Percentiles rank a stretch among this genome's conserved stretches.
phyloP scores from a whole-genome alignment of 1,140 invertebrate genomes.

The Diploscapter pachys region DNA sequence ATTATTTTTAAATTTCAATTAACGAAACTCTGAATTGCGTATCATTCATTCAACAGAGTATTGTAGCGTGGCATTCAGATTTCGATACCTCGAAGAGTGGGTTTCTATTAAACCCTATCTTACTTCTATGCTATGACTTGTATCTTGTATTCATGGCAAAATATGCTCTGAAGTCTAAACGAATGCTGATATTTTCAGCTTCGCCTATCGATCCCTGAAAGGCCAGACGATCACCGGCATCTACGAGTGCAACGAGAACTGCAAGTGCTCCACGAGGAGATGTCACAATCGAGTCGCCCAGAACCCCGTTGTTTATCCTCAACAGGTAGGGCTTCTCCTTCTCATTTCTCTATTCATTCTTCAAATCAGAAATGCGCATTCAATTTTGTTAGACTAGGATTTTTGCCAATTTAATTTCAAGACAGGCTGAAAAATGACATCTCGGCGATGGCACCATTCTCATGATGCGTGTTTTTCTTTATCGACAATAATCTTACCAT shows the following conservation, averaged over 20 bases:
- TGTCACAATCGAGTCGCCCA: slow-evolving; percentile 84
- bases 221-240: slow-evolving; percentile 67
- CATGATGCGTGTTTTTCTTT: too few relatives aligned
- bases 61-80: too few relatives aligned
- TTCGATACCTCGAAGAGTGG: too few relatives aligned
- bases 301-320: slow-evolving; percentile 75
- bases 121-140: too few relatives aligned
- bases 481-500: too few relatives aligned
- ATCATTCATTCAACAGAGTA: too few relatives aligned
- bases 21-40: neutral
- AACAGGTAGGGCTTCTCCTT: slow-evolving; percentile 68
- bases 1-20: slow-evolving; percentile 8
- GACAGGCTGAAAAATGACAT: slow-evolving; percentile 5
- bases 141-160: too few relatives aligned
- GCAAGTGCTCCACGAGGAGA: slow-evolving; percentile 76
- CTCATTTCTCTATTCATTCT: slow-evolving; percentile 1
- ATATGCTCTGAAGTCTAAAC: too few relatives aligned
- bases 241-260: slow-evolving; percentile 86
- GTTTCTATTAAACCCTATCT: too few relatives aligned
- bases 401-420: too few relatives aligned
- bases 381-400: too few relatives aligned
- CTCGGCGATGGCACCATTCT: neutral
- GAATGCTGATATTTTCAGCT: slow-evolving; percentile 1
- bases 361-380: too few relatives aligned
- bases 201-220: slow-evolving; percentile 16